Evolutionary conservation across 1,140 invertebrate genomes (phyloP).

Genomic region (Latrodectus geometricus): DNA sequence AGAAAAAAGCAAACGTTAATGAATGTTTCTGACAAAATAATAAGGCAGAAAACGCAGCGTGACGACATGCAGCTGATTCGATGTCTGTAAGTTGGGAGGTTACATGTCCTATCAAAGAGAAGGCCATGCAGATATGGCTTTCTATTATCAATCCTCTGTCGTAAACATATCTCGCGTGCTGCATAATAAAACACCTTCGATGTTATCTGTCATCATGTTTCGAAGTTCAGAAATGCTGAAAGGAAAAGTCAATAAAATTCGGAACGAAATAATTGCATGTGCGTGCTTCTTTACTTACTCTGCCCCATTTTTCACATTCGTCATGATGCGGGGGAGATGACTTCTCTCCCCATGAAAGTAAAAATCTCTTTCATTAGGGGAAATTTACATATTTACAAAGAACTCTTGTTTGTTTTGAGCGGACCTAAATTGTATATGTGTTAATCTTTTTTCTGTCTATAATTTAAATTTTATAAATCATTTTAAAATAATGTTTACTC

Average conservation of each 20-base stretch:
- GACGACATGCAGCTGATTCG: too few relatives aligned
- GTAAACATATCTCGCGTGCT: constrained; percentile 7
- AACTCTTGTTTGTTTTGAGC: too few relatives aligned
- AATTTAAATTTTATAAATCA: too few relatives aligned
- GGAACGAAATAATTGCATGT: background rate
- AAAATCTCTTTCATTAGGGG: too few relatives aligned
- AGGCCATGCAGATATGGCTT: background rate
- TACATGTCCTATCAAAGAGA: background rate
- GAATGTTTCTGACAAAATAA: background rate
- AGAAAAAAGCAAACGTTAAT: too few relatives aligned
- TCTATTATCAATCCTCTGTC: background rate
- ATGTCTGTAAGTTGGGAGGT: background rate
- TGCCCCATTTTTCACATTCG: too few relatives aligned
- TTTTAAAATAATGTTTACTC: too few relatives aligned
- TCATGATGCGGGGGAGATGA: too few relatives aligned
- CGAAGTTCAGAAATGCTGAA: background rate
- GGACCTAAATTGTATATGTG: too few relatives aligned
- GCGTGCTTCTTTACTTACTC: background rate
- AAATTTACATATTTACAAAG: too few relatives aligned
- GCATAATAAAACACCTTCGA: background rate
- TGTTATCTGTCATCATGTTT: constrained; percentile 6
- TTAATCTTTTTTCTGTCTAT: too few relatives aligned
- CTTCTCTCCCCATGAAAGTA: too few relatives aligned
- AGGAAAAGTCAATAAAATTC: constrained; percentile 15
- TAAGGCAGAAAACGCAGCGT: background rate